phyloP scores from a whole-genome alignment of 1,140 invertebrate genomes.

The Drosophila watanabei region DNA sequence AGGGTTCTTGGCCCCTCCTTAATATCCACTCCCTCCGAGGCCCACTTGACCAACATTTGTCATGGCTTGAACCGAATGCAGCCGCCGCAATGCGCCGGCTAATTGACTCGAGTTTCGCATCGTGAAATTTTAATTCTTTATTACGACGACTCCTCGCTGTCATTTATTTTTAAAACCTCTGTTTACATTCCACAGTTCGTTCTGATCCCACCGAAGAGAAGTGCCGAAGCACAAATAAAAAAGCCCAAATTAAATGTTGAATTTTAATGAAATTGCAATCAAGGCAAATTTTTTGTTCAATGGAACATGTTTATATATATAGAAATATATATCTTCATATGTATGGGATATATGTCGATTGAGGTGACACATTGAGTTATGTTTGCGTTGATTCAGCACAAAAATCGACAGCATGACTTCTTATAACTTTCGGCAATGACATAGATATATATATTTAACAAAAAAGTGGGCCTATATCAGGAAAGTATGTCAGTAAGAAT shows the following conservation, averaged over 20 bases:
- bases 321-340: background rate
- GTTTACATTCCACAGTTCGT: slow-evolving; percentile 57
- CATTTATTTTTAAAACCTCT: slow-evolving; percentile 61
- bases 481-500: background rate
- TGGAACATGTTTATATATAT: slow-evolving; percentile 14
- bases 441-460: slow-evolving; percentile 36
- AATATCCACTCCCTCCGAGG: slow-evolving; percentile 10
- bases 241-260: slow-evolving; percentile 37
- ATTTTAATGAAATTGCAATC: slow-evolving; percentile 68
- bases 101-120: slow-evolving; percentile 56
- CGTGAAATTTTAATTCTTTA: slow-evolving; percentile 50
- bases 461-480: slow-evolving; percentile 27
- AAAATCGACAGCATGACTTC: slow-evolving; percentile 41
- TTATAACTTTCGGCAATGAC: slow-evolving; percentile 66
- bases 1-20: slow-evolving; percentile 35
- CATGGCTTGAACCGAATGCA: slow-evolving; percentile 52
- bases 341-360: slow-evolving; percentile 44
- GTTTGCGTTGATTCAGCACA: slow-evolving; percentile 73
- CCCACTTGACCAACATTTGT: slow-evolving; percentile 66
- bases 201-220: slow-evolving; percentile 22
- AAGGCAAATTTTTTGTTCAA: slow-evolving; percentile 58
- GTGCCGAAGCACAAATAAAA: slow-evolving; percentile 25
- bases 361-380: slow-evolving; percentile 78
- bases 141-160: slow-evolving; percentile 16
- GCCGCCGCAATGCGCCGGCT: slow-evolving; percentile 18